Base-by-base conservation (phyloP, 1,140 invertebrate genomes). In the Drosophila bipectinata region DNA sequence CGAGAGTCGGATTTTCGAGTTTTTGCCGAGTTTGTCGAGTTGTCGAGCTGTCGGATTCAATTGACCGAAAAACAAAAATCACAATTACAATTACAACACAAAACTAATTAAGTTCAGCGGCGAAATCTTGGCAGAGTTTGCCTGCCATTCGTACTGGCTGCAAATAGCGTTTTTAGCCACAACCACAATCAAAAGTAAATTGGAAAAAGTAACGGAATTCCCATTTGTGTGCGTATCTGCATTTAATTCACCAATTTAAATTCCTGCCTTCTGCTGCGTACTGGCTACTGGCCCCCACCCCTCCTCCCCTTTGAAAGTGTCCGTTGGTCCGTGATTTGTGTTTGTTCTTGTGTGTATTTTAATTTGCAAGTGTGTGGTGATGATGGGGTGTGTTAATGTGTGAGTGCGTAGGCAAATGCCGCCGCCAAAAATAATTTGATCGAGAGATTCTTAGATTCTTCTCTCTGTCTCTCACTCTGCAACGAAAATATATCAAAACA, bases 361-460 rank as follows among this genome's bases (percentile, higher is more conserved):
- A 30, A 47, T 48, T 66, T 67, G 60, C 10, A 7, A 6, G 28
- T 30, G 10, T 34, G 4, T 14, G 39, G 39, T 34, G 14, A 2
- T 7, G 37, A 14, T 6, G 39, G 39, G 12, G 12, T 28, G 41
- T 9, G 0, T 9, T 37, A 18, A n/a, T 44, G 49, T 73, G 39
- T 68, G 30, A 24, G 58, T 71, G 53, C 28, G 55, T 48, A 51
- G 15, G 69, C 57, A 61, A 61, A 61, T 53, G 57, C 57, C 68
- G 44, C 59, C 39, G 60, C 72, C 72, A 58, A 74, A 74, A 74
- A 74, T 73, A 73, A 73, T 73, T 73, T 56, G 57, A 56, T 55
- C 47, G 63, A 67, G 63, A 63, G 51, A 41, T 45, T 51, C 63
- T 28, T 7, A 28, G 26, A 37, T 37, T 37, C 34, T n/a, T 37